These are phyloP conservation scores for Dione juno DNA, from an alignment of 2,888 invertebrate species.

Conservation along the genomic window DNA sequence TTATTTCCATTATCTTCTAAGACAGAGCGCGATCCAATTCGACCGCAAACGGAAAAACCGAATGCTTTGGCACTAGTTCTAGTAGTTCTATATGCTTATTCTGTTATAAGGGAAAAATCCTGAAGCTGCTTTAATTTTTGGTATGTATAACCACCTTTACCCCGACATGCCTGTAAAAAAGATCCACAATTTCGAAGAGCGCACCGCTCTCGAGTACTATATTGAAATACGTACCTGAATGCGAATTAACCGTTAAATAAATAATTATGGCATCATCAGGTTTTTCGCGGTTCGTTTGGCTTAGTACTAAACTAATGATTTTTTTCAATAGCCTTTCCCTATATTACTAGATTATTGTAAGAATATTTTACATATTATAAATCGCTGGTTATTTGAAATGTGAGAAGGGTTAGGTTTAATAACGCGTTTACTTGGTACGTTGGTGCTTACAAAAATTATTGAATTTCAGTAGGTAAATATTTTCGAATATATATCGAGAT, in stretches of 20 bases:
- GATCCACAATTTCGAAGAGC: conserved; percentile 45
- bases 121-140: not conserved
- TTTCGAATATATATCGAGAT: conserved; percentile 13
- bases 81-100: not conserved
- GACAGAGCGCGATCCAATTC: no score
- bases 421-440: conserved; percentile 23
- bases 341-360: conserved; percentile 40
- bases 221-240: conserved; percentile 43
- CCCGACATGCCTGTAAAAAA: conserved; percentile 39
- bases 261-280: conserved; percentile 44
- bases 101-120: conserved; percentile 54
- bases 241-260: conserved; percentile 44
- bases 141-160: conserved; percentile 48
- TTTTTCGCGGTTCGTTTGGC: conserved; percentile 43
- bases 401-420: conserved; percentile 24
- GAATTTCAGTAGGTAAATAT: conserved; percentile 13
- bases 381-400: conserved; percentile 25
- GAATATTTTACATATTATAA: conserved; percentile 36
- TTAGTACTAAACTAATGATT: conserved; percentile 40
- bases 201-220: conserved; percentile 40
- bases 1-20: no score
- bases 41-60: no score
- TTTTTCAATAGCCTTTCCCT: conserved; percentile 37
- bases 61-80: not conserved
- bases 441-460: conserved; percentile 18